Evolutionary conservation across 2,888 invertebrate species (phyloP).

Genomic region (Patella ulyssiponensis): DNA sequence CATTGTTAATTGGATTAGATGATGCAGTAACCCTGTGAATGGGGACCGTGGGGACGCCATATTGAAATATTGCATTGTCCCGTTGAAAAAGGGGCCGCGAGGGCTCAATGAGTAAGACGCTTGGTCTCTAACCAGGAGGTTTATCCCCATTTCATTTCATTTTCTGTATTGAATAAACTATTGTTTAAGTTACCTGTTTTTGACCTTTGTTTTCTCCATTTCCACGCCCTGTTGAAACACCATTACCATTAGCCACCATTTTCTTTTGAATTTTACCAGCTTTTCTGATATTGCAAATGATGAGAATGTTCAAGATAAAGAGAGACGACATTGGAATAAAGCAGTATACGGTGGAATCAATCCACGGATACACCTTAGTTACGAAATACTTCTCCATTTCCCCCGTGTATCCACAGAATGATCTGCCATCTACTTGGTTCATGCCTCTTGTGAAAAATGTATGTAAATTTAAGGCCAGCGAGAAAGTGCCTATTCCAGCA

Average conservation of each 20-base stretch:
- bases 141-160: too few relatives aligned
- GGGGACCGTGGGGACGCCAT: too few relatives aligned
- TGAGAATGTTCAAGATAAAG: constrained; percentile 33
- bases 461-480: constrained; percentile 28
- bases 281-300: constrained; percentile 25
- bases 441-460: constrained; percentile 29
- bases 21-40: too few relatives aligned
- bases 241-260: constrained; percentile 14
- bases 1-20: too few relatives aligned
- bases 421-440: background rate
- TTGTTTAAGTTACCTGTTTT: background rate
- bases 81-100: too few relatives aligned
- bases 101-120: too few relatives aligned
- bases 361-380: constrained; percentile 34
- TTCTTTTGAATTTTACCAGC: constrained; percentile 22
- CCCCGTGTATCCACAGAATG: constrained; percentile 16
- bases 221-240: background rate
- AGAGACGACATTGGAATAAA: constrained; percentile 33
- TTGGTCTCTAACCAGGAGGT: too few relatives aligned
- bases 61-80: too few relatives aligned
- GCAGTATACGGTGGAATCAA: constrained; percentile 36
- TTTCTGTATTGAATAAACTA: too few relatives aligned
- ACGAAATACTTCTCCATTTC: constrained; percentile 28
- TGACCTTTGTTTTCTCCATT: background rate
- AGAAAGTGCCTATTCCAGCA: constrained; percentile 12